Conservation (phyloP, 2,888 invertebrate genomes). For the Cheilosia grossa region DNA sequence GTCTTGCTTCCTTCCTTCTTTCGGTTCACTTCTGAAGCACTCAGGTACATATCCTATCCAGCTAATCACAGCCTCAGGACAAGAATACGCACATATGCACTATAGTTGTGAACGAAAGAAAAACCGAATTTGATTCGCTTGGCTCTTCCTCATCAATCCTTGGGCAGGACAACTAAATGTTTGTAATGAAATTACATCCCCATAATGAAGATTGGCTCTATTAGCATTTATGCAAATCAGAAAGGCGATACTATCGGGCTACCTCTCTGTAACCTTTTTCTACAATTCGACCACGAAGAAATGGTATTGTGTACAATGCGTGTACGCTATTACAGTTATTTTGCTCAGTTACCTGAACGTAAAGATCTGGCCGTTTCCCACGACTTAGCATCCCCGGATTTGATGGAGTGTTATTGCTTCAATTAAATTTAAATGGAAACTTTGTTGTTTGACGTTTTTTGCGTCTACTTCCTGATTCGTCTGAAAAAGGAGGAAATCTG, state of each 20-base stretch:
- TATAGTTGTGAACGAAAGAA: neutral
- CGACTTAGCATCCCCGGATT: conserved; percentile 28
- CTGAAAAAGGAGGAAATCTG: conserved; percentile 7
- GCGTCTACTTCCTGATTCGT: conserved; percentile 35
- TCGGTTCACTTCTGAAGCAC: conserved; percentile 9
- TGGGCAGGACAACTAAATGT: conserved; percentile 37
- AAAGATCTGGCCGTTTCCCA: conserved; percentile 48
- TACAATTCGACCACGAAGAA: conserved; percentile 66
- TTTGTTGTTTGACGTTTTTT: conserved; percentile 19
- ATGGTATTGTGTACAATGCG: conserved; percentile 46
- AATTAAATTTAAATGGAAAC: conserved; percentile 64
- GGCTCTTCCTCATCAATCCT: conserved; percentile 28
- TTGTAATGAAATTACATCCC: conserved; percentile 65
- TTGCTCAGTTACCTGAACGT: conserved; percentile 25
- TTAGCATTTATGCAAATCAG: conserved; percentile 63
- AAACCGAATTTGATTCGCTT: conserved; percentile 50
- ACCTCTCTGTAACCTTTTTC: conserved; percentile 62
- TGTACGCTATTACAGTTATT: conserved; percentile 11
- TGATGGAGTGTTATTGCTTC: conserved; percentile 66
- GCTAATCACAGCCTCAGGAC: conserved; percentile 56
- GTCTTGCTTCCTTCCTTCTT: neutral
- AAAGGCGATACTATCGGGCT: conserved; percentile 67
- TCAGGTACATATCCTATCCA: conserved; percentile 40
- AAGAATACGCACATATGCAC: conserved; percentile 2
- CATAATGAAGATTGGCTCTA: conserved; percentile 50